Percentiles rank a stretch among this genome's conserved stretches.
Evolutionary conservation across 2,113 vertebrate species (phyloP).

Genomic region (Mugil cephalus): DNA sequence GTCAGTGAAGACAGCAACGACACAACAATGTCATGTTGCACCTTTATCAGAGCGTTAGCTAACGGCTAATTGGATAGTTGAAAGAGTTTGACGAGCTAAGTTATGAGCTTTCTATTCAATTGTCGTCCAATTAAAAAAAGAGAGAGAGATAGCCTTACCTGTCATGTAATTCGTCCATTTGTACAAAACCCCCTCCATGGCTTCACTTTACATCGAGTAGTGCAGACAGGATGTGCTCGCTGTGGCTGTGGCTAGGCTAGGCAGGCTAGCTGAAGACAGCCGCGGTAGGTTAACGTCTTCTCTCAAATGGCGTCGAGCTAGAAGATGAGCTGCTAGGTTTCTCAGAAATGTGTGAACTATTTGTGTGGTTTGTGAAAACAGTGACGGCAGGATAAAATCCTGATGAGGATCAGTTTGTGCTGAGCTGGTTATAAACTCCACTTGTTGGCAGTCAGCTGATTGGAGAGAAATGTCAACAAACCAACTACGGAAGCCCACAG

Average conservation of each 20-base stretch:
- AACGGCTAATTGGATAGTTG: neutral
- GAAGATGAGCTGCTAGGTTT: neutral
- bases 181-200: slow-evolving; percentile 94
- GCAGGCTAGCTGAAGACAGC: slow-evolving; percentile 1
- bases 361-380: neutral
- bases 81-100: neutral
- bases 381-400: neutral
- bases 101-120: neutral
- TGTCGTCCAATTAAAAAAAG: neutral
- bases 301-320: neutral
- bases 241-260: slow-evolving; percentile 1
- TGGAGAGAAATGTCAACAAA: slow-evolving; percentile 67
- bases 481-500: slow-evolving; percentile 32
- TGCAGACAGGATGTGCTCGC: slow-evolving; percentile 8
- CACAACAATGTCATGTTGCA: neutral
- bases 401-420: neutral
- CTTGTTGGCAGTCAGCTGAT: slow-evolving; percentile 27
- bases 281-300: neutral
- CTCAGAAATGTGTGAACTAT: too few species aligned
- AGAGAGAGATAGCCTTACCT: slow-evolving; percentile 80
- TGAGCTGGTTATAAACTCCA: neutral
- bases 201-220: slow-evolving; percentile 31
- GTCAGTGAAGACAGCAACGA: neutral
- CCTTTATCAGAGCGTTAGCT: slow-evolving; percentile 7
- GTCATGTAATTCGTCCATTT: slow-evolving; percentile 99